phyloP scores from a whole-genome alignment of 2,888 invertebrate genomes.

The Chrysomela aeneicollis region DNA sequence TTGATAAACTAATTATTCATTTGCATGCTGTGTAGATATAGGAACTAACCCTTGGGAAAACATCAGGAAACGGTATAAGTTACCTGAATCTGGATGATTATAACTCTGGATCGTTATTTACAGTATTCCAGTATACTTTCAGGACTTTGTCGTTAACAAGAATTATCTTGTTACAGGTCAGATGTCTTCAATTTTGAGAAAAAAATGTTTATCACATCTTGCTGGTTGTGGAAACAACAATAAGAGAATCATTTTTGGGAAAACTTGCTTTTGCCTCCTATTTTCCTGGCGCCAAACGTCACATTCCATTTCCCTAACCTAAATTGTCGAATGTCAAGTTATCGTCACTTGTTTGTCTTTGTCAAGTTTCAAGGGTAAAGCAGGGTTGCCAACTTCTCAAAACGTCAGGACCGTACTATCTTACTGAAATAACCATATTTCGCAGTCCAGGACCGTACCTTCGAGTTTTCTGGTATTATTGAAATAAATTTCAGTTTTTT shows the following conservation, averaged over 20 bases:
- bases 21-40: neutral
- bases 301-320: neutral
- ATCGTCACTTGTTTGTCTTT: too few species aligned
- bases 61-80: neutral
- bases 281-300: constrained; percentile 38
- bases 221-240: constrained; percentile 8
- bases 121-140: too few species aligned
- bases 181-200: constrained; percentile 6
- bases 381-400: too few species aligned
- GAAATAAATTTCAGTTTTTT: too few species aligned
- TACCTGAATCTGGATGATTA: neutral
- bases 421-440: too few species aligned
- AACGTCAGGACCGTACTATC: too few species aligned
- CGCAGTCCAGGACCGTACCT: too few species aligned
- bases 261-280: constrained; percentile 27
- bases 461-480: too few species aligned
- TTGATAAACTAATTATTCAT: neutral
- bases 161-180: neutral
- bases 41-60: neutral
- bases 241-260: neutral
- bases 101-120: too few species aligned
- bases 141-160: neutral
- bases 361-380: too few species aligned
- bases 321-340: too few species aligned
- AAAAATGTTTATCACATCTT: constrained; percentile 9